Base-by-base conservation (phyloP, 2,888 invertebrate genomes). In the Zootermopsis nevadensis region DNA sequence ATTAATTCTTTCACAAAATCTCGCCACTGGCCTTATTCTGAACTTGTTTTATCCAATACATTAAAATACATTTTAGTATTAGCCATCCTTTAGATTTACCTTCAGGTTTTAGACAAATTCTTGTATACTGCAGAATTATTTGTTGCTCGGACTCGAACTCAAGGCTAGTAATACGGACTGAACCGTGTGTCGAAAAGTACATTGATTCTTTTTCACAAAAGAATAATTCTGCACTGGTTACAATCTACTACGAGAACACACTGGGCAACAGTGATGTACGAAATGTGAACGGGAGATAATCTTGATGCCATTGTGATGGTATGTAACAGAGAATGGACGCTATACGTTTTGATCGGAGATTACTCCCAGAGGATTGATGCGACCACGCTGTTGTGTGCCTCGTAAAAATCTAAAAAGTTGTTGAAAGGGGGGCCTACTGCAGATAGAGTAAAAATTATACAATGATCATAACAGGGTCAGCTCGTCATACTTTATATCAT, bases 381-480 rank as follows among this genome's bases (percentile, higher is more conserved):
- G n/a, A 60, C 15, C 15, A 60, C n/a, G 3, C n/a, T n/a, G 66
- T 27, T 66, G 27, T 12, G 8, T 66, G 66, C 27, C 15, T 31
- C 30, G 30, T 69, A 69, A 69, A 60, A 60, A 60, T 8, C n/a
- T 27, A 60, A n/a, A 60, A n/a, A 60, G 60, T n/a, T 27, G n/a
- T 12, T 27, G 69, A 33, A 22, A 33, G 6, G 10, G 12, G 69
- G 33, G 15, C 30, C 15, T 19, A 33, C 19, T 31, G 15, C 15
- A 31, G 69, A 69, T 69, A 69, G 69, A 8, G 69, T 33, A 8
- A 69, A 69, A 69, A 33, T 31, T 69, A 69, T 69, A 69, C 1
- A 60, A 66, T 66, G n/a, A n/a, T 15, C 30, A 33, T 15, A 33
- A 69, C 69, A 33, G 33, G 69, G 69, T 10, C 69, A 31, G 33